These are phyloP conservation scores for Polyommatus iphigenia DNA, from an alignment of 2,888 invertebrate genomes.

Conservation along the genomic window DNA sequence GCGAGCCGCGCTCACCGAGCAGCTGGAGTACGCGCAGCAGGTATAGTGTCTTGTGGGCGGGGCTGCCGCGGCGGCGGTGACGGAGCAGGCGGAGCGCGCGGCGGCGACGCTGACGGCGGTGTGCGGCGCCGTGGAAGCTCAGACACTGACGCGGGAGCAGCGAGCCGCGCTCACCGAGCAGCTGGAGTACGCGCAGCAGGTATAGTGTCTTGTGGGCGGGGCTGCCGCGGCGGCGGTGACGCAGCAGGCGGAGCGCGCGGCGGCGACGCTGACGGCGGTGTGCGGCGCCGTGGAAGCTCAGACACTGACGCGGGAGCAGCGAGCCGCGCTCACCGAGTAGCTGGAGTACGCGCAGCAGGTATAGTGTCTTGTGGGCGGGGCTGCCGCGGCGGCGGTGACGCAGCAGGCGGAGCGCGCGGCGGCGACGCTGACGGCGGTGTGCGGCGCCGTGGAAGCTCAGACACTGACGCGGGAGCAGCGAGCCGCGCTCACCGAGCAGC, in stretches of 20 bases:
- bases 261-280: slow-evolving; percentile 47
- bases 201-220: slow-evolving; percentile 31
- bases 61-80: slow-evolving; percentile 42
- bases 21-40: slow-evolving; percentile 61
- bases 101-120: slow-evolving; percentile 48
- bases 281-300: slow-evolving; percentile 5
- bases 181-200: slow-evolving; percentile 59
- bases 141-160: slow-evolving; percentile 1
- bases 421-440: slow-evolving; percentile 47
- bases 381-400: slow-evolving; percentile 43
- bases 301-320: slow-evolving; percentile 1
- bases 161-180: slow-evolving; percentile 53
- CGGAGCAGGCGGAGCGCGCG: slow-evolving; percentile 50
- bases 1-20: slow-evolving; percentile 50
- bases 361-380: no score
- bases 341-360: slow-evolving; percentile 59
- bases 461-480: slow-evolving; percentile 5
- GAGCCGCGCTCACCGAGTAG: slow-evolving; percentile 53
- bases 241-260: slow-evolving; percentile 49
- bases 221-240: slow-evolving; percentile 44
- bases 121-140: slow-evolving; percentile 8
- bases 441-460: slow-evolving; percentile 4
- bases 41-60: slow-evolving; percentile 30
- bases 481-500: slow-evolving; percentile 54
- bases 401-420: slow-evolving; percentile 49